Conservation (phyloP, 1,140 invertebrate species). For the Listronotus bonariensis region DNA sequence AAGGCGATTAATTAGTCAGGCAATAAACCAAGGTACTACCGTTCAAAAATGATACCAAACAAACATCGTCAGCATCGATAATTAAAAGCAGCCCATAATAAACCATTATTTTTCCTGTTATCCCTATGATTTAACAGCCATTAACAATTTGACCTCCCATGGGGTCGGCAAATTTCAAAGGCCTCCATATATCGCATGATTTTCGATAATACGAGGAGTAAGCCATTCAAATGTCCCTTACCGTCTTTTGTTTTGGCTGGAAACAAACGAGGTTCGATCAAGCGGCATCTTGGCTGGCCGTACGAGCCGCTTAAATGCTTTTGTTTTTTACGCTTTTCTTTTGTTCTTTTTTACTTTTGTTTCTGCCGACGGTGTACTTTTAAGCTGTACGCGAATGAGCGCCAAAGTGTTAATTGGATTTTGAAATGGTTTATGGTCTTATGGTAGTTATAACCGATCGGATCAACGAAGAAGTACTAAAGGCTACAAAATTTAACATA, state of each 20-base stretch:
- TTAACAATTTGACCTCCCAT: slow-evolving; percentile 16
- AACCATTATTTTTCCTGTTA: slow-evolving; percentile 5
- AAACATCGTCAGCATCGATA: no score
- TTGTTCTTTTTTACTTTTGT: slow-evolving; percentile 4
- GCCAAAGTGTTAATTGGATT: slow-evolving; percentile 17
- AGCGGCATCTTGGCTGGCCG: slow-evolving; percentile 9
- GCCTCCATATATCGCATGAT: slow-evolving; percentile 20
- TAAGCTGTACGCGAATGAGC: not conserved
- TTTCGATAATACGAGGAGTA: slow-evolving; percentile 25
- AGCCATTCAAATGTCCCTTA: slow-evolving; percentile 26
- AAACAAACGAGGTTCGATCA: slow-evolving; percentile 15
- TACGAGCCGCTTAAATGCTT: not conserved
- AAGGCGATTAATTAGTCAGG: no score
- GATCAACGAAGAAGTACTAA: no score
- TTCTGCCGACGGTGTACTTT: not conserved
- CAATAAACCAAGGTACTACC: no score
- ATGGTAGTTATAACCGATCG: no score
- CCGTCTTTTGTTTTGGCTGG: slow-evolving; percentile 19
- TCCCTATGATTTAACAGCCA: slow-evolving; percentile 11
- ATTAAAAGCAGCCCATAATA: no score
- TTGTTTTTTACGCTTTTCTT: not conserved
- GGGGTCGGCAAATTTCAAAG: slow-evolving; percentile 10
- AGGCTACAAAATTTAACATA: no score
- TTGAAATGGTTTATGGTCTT: not conserved
- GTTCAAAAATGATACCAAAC: no score